phyloP scores from a whole-genome alignment of 2,797 vertebrate genomes.

The Falco columbarius region DNA sequence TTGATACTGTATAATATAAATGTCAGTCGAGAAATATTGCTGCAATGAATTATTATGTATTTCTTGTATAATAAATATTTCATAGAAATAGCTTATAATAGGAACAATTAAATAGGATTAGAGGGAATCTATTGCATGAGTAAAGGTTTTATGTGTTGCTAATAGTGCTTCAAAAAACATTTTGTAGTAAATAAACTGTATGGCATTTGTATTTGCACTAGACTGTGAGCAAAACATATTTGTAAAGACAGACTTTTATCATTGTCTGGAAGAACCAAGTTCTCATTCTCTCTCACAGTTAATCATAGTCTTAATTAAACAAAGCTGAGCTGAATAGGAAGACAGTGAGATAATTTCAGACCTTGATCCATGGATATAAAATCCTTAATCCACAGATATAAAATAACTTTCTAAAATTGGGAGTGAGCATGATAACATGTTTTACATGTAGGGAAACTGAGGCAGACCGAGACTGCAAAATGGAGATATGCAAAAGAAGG shows the following conservation, averaged over 20 bases:
- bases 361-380: background rate
- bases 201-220: background rate
- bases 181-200: background rate
- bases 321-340: background rate
- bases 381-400: background rate
- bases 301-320: constrained; percentile 12
- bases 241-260: background rate
- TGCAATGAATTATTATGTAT: background rate
- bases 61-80: background rate
- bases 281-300: background rate
- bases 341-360: background rate
- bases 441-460: background rate
- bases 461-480: background rate
- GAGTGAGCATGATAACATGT: background rate
- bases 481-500: background rate
- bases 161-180: background rate
- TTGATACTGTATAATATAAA: background rate
- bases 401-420: background rate
- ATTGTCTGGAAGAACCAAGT: background rate
- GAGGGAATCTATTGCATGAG: background rate
- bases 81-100: background rate
- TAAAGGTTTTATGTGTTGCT: constrained; percentile 23
- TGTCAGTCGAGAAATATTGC: background rate
- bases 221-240: background rate
- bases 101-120: constrained; percentile 25